Conservation (phyloP, 2,113 vertebrate genomes). For the Agelaius phoeniceus region DNA sequence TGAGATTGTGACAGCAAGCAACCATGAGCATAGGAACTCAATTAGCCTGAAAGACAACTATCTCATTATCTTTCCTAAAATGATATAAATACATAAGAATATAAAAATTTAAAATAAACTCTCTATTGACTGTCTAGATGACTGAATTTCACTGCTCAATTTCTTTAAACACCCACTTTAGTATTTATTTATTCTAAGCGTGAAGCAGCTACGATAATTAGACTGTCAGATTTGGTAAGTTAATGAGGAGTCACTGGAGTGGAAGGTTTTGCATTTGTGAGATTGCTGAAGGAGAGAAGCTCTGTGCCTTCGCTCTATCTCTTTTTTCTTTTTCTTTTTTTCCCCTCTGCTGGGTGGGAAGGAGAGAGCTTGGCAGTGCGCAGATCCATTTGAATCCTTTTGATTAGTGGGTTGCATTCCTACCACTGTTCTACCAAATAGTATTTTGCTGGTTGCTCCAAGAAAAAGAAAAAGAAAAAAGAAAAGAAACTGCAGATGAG, state of each 20-base stretch:
- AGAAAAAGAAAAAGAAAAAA: neutral
- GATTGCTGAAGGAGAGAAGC: constrained; percentile 63
- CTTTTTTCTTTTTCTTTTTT: constrained; percentile 51
- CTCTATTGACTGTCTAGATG: constrained; percentile 78
- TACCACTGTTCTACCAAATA: constrained; percentile 59
- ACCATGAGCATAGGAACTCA: constrained; percentile 71
- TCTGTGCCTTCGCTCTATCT: constrained; percentile 44
- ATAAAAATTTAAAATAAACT: constrained; percentile 82
- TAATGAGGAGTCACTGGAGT: constrained; percentile 81
- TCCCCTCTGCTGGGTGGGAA: constrained; percentile 65
- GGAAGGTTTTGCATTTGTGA: constrained; percentile 74
- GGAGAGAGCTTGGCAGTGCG: constrained; percentile 56
- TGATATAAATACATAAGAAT: constrained; percentile 76
- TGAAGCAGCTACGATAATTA: constrained; percentile 80
- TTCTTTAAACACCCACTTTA: constrained; percentile 79
- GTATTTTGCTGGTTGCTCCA: constrained; percentile 26
- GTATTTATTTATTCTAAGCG: constrained; percentile 84
- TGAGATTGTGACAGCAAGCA: constrained; percentile 73
- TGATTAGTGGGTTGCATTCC: constrained; percentile 70
- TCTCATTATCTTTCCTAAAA: constrained; percentile 77
- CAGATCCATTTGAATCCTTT: constrained; percentile 73
- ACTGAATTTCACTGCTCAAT: constrained; percentile 75
- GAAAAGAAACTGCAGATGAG: neutral
- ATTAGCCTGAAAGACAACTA: constrained; percentile 77
- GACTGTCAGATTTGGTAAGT: constrained; percentile 81